These are phyloP conservation scores for Pelvicachromis taeniatus DNA, from an alignment of 2,113 vertebrate genomes.

Conservation along the genomic window DNA sequence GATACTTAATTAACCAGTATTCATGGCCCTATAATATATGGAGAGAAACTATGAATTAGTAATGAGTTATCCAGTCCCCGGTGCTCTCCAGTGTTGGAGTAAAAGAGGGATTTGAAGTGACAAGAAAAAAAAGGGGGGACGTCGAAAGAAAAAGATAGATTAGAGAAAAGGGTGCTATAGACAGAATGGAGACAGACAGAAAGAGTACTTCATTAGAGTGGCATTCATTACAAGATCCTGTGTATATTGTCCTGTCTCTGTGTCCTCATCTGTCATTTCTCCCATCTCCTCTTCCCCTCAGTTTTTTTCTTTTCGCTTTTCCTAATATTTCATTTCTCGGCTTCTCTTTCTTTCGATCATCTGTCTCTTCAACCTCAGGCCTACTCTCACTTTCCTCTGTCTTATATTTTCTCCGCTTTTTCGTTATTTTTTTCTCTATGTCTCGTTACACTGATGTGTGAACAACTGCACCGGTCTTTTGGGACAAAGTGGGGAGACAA, in stretches of 20 bases:
- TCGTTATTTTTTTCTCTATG: slow-evolving; percentile 9
- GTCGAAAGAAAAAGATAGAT: slow-evolving; percentile 19
- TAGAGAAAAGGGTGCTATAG: not conserved
- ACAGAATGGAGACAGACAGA: not conserved
- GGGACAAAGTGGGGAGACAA: slow-evolving; percentile 4
- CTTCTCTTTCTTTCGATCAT: not conserved
- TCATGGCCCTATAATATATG: slow-evolving; percentile 25
- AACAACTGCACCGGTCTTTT: slow-evolving; percentile 12
- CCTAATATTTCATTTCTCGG: not conserved
- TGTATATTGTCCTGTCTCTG: not conserved
- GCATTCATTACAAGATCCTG: slow-evolving; percentile 22
- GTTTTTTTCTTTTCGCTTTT: not conserved
- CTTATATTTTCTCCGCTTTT: not conserved
- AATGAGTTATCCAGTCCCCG: slow-evolving; percentile 30
- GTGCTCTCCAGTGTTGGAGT: not conserved
- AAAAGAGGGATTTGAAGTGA: not conserved
- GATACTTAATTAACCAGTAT: slow-evolving; percentile 23
- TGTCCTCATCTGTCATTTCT: slow-evolving; percentile 18
- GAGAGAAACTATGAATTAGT: slow-evolving; percentile 43
- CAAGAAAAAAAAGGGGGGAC: not conserved
- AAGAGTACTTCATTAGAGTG: slow-evolving; percentile 24
- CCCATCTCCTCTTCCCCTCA: not conserved
- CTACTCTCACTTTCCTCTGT: not conserved
- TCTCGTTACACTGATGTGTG: slow-evolving; percentile 18
- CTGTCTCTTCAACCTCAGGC: not conserved